Conservation (phyloP, 2,888 invertebrate genomes). For the Sinotaia quadrata region DNA sequence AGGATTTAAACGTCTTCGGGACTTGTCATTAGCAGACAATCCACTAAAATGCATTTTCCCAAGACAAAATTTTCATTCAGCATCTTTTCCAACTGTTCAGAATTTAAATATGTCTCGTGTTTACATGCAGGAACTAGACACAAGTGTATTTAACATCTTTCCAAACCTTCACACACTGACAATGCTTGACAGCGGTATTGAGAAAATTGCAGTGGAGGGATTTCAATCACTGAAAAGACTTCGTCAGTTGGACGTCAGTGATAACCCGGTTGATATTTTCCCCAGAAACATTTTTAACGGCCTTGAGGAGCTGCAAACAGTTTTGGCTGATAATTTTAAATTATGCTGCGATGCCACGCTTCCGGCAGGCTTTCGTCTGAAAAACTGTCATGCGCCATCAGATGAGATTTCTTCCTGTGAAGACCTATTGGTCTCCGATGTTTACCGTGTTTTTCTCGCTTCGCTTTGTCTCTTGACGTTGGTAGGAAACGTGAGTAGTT, state of each 20-base stretch:
- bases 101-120: too few species aligned
- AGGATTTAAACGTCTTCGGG: constrained; percentile 9
- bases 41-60: background rate
- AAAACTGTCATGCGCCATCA: constrained; percentile 29
- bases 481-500: constrained; percentile 30
- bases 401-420: constrained; percentile 38
- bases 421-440: constrained; percentile 28
- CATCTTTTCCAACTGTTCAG: too few species aligned
- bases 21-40: constrained; percentile 17
- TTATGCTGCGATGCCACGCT: constrained; percentile 30
- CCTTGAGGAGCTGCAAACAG: constrained; percentile 1
- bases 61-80: too few species aligned
- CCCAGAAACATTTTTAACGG: constrained; percentile 12
- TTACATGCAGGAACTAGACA: too few species aligned
- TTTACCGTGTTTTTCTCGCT: constrained; percentile 30
- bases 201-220: too few species aligned
- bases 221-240: too few species aligned
- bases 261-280: constrained; percentile 14
- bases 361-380: constrained; percentile 21
- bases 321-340: constrained; percentile 32
- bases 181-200: too few species aligned
- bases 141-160: too few species aligned
- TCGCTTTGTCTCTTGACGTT: constrained; percentile 30
- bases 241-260: constrained; percentile 25
- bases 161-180: too few species aligned